Conservation (phyloP, 2,797 vertebrate species). For the Coilia nasus region DNA sequence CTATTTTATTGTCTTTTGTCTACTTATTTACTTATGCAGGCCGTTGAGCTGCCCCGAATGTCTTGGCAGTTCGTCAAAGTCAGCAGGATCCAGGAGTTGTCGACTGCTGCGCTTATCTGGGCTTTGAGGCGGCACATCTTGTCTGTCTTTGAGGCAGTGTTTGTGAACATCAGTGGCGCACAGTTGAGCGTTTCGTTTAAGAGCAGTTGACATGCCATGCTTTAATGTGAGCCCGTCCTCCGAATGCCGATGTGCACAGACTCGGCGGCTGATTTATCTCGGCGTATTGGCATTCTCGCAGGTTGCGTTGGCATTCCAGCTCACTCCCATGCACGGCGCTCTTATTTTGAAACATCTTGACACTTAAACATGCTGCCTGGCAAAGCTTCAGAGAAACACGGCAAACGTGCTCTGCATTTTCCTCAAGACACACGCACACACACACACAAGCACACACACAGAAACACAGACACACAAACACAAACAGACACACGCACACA, state of each 20-base stretch:
- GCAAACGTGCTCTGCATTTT: background rate
- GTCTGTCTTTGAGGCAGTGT: background rate
- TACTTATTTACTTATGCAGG: background rate
- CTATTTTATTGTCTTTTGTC: background rate
- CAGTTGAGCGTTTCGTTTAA: slow-evolving; percentile 16
- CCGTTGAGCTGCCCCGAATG: background rate
- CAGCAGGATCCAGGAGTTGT: background rate
- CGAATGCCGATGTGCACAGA: background rate
- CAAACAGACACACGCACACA: no score
- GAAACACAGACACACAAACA: background rate
- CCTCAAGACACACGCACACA: background rate
- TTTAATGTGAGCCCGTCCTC: background rate
- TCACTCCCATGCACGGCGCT: background rate
- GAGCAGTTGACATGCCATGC: slow-evolving; percentile 7
- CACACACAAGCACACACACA: background rate
- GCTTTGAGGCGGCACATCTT: slow-evolving; percentile 5
- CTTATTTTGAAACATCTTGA: slow-evolving; percentile 7
- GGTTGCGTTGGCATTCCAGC: background rate
- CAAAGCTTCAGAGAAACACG: background rate
- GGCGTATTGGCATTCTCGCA: background rate
- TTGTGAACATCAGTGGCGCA: slow-evolving; percentile 18
- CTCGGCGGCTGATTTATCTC: background rate
- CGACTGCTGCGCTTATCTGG: background rate
- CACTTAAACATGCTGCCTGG: background rate
- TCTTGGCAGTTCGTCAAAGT: slow-evolving; percentile 13